Evolutionary conservation across 2,113 vertebrate species (phyloP), one percentile per base, ranked within the genome.

Genomic region (Paradisaea rubra): DNA sequence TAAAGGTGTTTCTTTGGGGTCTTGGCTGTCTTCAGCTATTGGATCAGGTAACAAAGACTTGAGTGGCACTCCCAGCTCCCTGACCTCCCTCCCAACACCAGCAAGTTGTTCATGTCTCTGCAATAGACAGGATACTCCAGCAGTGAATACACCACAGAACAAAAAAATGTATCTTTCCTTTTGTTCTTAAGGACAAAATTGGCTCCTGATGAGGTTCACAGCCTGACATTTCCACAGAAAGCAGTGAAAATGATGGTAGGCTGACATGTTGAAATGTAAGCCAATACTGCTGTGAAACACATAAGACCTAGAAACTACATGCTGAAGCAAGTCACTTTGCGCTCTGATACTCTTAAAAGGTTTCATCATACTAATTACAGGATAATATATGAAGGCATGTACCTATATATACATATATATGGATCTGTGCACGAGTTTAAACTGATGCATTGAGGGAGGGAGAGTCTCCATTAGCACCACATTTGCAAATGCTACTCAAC

Each of bases 101-200:
- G 6, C 1, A 7, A 91, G 28, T 23, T 56, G 27, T 27, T 74
- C 0, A 0, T 4, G 10, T 63, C 53, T 54, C 47, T 74, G 17
- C 39, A 65, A 68, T 2, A 81, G 8, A 19, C 7, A 19, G 35
- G 28, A 49, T 57, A 41, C 35, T 45, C 44, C 39, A 68, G 53
- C 60, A 77, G 19, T 1, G 0, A 78, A 25, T 33, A 70, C 44
- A 83, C 8, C 7, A 61, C 28, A 81, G 28, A 2, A 64, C 11
- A 49, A 61, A 54, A 42, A 33, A 64, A 4, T 1, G 5, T 22
- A 4, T 11, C 30, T 39, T 64, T 68, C 37, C 31, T 24, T 64
- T 35, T 80, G 41, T 28, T 90, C 44, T 82, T 35, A 25, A 90
- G 27, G 49, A 52, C 15, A 56, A 30, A 80, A 80, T 1, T 25